A percentile compares a stretch with the other conserved stretches of the same genome.
Conservation (phyloP, 2,113 vertebrate species). For the human (Homo sapiens) region DNA sequence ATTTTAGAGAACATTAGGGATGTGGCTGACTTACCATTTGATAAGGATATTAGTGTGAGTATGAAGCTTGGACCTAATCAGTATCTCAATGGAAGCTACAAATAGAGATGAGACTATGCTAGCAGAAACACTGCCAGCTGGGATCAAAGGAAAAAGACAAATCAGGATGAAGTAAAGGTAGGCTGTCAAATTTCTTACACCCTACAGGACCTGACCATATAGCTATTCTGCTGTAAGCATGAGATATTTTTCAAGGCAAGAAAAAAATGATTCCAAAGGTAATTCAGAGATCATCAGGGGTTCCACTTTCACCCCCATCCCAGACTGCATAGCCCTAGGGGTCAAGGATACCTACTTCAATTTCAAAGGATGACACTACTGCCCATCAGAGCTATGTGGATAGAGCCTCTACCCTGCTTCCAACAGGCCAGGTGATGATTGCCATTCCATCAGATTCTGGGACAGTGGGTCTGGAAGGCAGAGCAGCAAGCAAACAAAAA, state of each 20-base stretch:
- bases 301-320: background rate
- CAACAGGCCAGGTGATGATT: background rate
- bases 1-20: background rate
- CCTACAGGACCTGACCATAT: background rate
- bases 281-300: background rate
- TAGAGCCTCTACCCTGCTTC: background rate
- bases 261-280: background rate
- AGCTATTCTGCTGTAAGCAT: background rate
- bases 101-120: background rate
- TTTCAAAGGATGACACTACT: background rate
- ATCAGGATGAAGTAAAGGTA: background rate
- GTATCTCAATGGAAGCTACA: background rate
- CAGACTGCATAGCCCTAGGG: background rate
- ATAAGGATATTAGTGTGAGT: background rate
- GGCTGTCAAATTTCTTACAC: background rate
- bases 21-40: background rate
- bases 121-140: background rate
- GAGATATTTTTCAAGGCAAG: background rate
- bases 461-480: background rate
- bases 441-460: background rate
- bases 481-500: background rate
- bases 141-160: background rate
- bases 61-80: background rate
- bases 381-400: background rate
- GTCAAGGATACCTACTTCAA: background rate